Evolutionary conservation across 2,888 invertebrate genomes (phyloP).

Genomic region (Polyploca ridens): DNA sequence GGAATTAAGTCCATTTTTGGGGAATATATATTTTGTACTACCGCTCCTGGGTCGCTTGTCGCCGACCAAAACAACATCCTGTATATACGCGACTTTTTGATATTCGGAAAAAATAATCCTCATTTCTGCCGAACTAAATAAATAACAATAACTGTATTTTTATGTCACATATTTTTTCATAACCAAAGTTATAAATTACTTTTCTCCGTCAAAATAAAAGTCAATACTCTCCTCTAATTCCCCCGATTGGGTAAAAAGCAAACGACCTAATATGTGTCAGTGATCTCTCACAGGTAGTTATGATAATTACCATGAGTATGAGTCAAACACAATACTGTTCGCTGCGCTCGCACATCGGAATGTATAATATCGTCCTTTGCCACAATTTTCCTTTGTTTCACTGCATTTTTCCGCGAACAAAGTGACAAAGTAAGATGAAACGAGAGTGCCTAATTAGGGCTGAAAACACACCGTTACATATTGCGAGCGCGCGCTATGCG

Average conservation of each 20-base stretch:
- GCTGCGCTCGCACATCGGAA: constrained; percentile 12
- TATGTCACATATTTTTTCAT: too few relatives aligned
- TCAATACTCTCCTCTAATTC: too few relatives aligned
- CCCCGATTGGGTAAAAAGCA: not conserved
- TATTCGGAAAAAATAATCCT: too few relatives aligned
- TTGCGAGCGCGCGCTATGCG: constrained; percentile 16
- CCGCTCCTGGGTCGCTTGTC: too few relatives aligned
- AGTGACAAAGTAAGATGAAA: constrained; percentile 72
- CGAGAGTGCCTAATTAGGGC: constrained; percentile 67
- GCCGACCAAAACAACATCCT: too few relatives aligned
- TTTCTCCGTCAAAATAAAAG: too few relatives aligned
- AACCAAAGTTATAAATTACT: too few relatives aligned
- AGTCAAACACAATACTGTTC: constrained; percentile 12
- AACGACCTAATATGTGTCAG: constrained; percentile 12
- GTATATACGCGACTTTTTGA: too few relatives aligned
- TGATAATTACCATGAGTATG: constrained; percentile 35
- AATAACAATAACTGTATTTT: too few relatives aligned
- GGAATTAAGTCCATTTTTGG: too few relatives aligned
- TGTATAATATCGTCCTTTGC: constrained; percentile 50
- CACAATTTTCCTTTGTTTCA: constrained; percentile 66
- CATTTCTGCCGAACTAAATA: too few relatives aligned
- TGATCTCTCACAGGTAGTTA: constrained; percentile 23
- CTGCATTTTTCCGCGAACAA: constrained; percentile 70
- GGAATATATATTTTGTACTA: too few relatives aligned
- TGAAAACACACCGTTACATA: constrained; percentile 43